Percentiles rank a stretch among this genome's conserved stretches.
These are phyloP conservation scores for Drosophila simulans DNA, from an alignment of 1,140 invertebrate species.

Conservation along the genomic window DNA sequence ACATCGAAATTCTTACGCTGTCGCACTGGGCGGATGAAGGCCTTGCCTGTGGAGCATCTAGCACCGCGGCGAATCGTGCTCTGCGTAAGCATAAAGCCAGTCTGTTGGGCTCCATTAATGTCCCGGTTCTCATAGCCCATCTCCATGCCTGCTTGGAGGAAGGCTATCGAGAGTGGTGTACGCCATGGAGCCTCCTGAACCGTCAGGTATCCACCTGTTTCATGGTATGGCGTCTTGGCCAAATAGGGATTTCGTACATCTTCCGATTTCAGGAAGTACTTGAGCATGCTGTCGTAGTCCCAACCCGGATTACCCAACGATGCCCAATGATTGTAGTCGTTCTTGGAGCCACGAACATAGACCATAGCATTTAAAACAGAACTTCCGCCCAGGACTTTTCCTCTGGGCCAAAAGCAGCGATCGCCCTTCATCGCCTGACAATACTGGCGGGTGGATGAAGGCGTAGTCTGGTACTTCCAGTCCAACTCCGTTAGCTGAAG, in stretches of 20 bases:
- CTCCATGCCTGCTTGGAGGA: slow-evolving; percentile 92
- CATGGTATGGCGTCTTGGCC: slow-evolving; percentile 90
- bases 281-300: slow-evolving; percentile 94
- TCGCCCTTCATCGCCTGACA: slow-evolving; percentile 93
- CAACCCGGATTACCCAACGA: slow-evolving; percentile 94
- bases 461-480: slow-evolving; percentile 96
- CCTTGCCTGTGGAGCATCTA: slow-evolving; percentile 95
- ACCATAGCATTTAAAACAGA: slow-evolving; percentile 97
- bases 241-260: slow-evolving; percentile 94
- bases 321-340: slow-evolving; percentile 97
- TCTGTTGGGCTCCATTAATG: slow-evolving; percentile 92
- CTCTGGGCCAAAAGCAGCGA: slow-evolving; percentile 94
- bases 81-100: slow-evolving; percentile 94
- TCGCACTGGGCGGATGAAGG: slow-evolving; percentile 92
- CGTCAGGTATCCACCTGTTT: slow-evolving; percentile 91
- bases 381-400: slow-evolving; percentile 95
- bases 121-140: slow-evolving; percentile 92
- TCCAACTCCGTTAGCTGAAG: slow-evolving; percentile 92
- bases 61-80: slow-evolving; percentile 93
- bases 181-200: slow-evolving; percentile 93
- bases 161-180: slow-evolving; percentile 91
- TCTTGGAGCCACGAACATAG: slow-evolving; percentile 95
- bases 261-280: slow-evolving; percentile 95
- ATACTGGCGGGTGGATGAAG: slow-evolving; percentile 90
- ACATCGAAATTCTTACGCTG: slow-evolving; percentile 93